Conservation (phyloP, 2,113 vertebrate species). For the Pteropus alecto region DNA sequence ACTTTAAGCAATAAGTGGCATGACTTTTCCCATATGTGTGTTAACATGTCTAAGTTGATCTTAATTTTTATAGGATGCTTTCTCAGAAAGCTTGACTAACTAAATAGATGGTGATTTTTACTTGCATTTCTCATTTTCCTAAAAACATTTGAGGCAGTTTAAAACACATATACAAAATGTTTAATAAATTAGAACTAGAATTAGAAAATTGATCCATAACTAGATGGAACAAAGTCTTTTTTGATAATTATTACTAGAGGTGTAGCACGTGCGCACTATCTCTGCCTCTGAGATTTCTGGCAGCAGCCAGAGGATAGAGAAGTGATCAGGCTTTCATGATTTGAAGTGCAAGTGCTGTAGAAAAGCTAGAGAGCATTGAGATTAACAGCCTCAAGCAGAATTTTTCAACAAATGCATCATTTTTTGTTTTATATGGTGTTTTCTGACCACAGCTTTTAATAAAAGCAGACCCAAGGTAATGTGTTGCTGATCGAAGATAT, state of each 20-base stretch:
- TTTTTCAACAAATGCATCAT: neutral
- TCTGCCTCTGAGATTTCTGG: neutral
- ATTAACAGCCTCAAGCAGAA: neutral
- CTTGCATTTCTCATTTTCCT: neutral
- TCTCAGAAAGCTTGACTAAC: neutral
- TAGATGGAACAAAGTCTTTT: neutral
- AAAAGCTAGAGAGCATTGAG: neutral
- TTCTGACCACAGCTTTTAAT: neutral
- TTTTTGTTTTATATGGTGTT: neutral
- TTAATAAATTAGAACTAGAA: neutral
- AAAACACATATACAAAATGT: neutral
- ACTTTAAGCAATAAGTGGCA: neutral
- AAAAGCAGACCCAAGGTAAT: neutral
- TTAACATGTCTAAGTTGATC: neutral
- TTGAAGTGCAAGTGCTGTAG: neutral
- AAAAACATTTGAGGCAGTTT: neutral
- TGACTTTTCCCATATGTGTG: neutral
- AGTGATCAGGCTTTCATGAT: neutral
- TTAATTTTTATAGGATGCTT: neutral
- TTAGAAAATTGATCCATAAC: neutral
- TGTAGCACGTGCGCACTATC: fast-evolving
- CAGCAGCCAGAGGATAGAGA: neutral
- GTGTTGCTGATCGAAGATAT: neutral
- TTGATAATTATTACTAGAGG: neutral
- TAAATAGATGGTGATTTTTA: neutral